Conservation (phyloP, 2,888 invertebrate genomes). For the Scelioninae gen. 2 region DNA sequence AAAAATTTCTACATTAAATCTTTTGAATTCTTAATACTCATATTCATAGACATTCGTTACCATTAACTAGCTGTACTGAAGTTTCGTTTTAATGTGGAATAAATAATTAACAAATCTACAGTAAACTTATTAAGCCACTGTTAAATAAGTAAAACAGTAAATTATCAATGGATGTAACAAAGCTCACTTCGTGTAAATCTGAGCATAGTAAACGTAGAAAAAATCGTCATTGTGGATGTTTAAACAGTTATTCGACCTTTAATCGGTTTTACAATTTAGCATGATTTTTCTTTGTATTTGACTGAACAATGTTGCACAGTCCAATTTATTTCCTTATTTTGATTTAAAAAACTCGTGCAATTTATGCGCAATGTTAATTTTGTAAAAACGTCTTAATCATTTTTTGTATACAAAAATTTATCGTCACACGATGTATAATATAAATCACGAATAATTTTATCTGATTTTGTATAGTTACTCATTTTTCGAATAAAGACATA, state of each 20-base stretch:
- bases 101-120: background rate
- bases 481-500: slow-evolving; percentile 4
- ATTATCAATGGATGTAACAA: slow-evolving; percentile 19
- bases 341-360: slow-evolving; percentile 28
- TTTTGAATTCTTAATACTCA: background rate
- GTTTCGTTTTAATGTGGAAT: slow-evolving; percentile 14
- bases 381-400: background rate
- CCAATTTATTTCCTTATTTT: no score
- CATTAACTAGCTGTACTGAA: slow-evolving; percentile 9
- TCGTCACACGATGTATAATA: slow-evolving; percentile 5
- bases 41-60: background rate
- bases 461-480: background rate
- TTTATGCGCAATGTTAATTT: background rate
- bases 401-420: slow-evolving; percentile 11
- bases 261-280: slow-evolving; percentile 16
- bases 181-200: slow-evolving; percentile 4
- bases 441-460: background rate
- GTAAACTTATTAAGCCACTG: no score
- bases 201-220: slow-evolving; percentile 3
- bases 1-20: background rate
- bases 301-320: slow-evolving; percentile 33
- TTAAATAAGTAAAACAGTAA: slow-evolving; percentile 7
- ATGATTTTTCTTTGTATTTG: slow-evolving; percentile 12
- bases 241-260: slow-evolving; percentile 15
- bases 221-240: slow-evolving; percentile 17